Base-by-base conservation (phyloP, 2,113 vertebrate species). In the Onychostoma macrolepis region DNA sequence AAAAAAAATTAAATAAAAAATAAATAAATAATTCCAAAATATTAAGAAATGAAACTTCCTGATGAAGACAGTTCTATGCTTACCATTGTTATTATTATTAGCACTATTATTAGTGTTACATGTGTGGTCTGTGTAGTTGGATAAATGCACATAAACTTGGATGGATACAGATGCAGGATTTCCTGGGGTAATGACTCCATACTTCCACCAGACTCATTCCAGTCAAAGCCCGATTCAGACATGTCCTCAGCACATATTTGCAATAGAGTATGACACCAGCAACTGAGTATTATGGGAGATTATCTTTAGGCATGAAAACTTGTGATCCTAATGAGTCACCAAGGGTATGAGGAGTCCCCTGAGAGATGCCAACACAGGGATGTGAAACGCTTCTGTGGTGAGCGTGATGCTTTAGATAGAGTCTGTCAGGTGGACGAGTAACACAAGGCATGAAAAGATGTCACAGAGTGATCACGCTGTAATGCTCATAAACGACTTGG, bases 111-210 rank as follows among this genome's bases (percentile, higher is more conserved):
- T 58, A 58, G 21, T 24, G 56, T 0, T 58, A 58, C 19, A 58
- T n/a, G 56, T 10, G 8, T n/a, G 21, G 21, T 58, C 56, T 58
- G 56, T 58, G 56, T 21, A 3, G 12, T 19, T 41, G 36, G 10
- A 50, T 2, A 50, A 77, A 61, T 6, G 19, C 17, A 71, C 4
- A 5, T 4, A 61, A 56, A 87, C 28, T 78, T 45, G 3, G 33
- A 76, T 65, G 75, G 13, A 86, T 36, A 71, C 79, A 63, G 8
- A 83, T 1, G 28, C 78, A 67, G 74, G 71, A 84, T 84, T 80
- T 87, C 69, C 69, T 71, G 69, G 24, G 67, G 38, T 71, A 30
- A 75, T 86, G 88, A 86, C 79, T 86, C 69, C 45, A 67, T 69
- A 26, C 7, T 11, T 48, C n/a, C 33, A 83, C 85, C 15, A 21